Evolutionary conservation across 1,140 invertebrate genomes (phyloP).

Genomic region (Neodiprion fabricii): DNA sequence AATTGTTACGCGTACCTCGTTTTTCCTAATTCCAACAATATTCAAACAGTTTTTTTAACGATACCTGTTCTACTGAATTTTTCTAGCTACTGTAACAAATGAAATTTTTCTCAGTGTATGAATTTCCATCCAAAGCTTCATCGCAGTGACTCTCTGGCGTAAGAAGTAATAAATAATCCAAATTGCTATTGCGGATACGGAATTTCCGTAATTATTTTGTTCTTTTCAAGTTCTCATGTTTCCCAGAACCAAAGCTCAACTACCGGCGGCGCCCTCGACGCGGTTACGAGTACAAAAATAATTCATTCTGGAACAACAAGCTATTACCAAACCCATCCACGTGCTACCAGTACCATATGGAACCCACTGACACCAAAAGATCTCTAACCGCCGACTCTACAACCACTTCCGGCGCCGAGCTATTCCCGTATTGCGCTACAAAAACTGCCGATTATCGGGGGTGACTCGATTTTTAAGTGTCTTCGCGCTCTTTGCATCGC

Average conservation of each 20-base stretch:
- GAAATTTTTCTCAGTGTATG: too few species aligned
- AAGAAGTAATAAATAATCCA: too few species aligned
- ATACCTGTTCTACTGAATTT: too few species aligned
- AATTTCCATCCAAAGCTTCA: too few species aligned
- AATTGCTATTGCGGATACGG: too few species aligned
- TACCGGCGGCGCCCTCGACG: background rate
- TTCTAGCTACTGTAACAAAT: too few species aligned
- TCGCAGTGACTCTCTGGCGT: too few species aligned
- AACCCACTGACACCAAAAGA: conserved; percentile 15
- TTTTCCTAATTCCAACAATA: too few species aligned
- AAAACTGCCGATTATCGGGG: background rate
- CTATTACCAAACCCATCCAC: conserved; percentile 1
- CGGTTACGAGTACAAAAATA: background rate
- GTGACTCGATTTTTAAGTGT: background rate
- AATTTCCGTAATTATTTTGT: background rate
- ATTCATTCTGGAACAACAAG: background rate
- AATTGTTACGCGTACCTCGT: too few species aligned
- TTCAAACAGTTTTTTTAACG: too few species aligned
- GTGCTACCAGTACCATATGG: conserved; percentile 1
- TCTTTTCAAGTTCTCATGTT: background rate
- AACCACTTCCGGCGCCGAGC: background rate
- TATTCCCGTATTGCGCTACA: background rate
- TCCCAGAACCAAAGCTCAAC: background rate
- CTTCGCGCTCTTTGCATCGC: background rate
- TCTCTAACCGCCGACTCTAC: conserved; percentile 1